phyloP scores from a whole-genome alignment of 2,113 vertebrate species.

The Reinhardtius hippoglossoides region DNA sequence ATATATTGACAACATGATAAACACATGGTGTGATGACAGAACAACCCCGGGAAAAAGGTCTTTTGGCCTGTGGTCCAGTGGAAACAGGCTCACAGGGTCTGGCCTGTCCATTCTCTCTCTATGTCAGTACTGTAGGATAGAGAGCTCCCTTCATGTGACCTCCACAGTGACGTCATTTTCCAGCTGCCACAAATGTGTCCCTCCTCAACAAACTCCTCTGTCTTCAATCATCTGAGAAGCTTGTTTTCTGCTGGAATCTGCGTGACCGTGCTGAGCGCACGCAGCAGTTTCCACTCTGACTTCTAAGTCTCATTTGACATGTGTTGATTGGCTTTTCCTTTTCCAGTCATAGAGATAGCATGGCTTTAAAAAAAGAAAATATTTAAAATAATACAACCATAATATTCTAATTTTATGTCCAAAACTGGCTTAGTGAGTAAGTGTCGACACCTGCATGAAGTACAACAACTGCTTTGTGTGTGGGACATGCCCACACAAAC shows the following conservation, averaged over 20 bases:
- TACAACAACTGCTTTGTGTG: constrained; percentile 48
- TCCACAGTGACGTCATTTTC: constrained; percentile 60
- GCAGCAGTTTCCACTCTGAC: neutral
- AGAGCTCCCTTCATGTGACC: constrained; percentile 57
- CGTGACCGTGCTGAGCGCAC: constrained; percentile 11
- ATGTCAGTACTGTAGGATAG: constrained; percentile 35
- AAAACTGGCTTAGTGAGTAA: neutral
- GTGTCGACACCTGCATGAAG: constrained; percentile 16
- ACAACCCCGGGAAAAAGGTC: neutral
- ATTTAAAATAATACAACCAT: too few relatives aligned
- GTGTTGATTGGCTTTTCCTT: constrained; percentile 2
- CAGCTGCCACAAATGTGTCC: constrained; percentile 50
- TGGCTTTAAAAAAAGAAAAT: neutral
- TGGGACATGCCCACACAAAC: constrained; percentile 57
- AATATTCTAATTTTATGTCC: neutral
- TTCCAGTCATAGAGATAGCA: neutral
- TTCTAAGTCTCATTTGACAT: neutral
- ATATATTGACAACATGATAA: constrained; percentile 23
- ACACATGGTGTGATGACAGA: constrained; percentile 32
- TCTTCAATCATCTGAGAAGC: constrained; percentile 32
- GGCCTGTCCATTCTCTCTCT: constrained; percentile 19
- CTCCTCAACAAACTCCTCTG: constrained; percentile 67
- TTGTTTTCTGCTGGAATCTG: constrained; percentile 43
- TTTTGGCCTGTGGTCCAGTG: constrained; percentile 19
- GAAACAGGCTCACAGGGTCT: constrained; percentile 10